Base-by-base conservation (phyloP, 2,888 invertebrate species). In the Myopa tessellatipennis region DNA sequence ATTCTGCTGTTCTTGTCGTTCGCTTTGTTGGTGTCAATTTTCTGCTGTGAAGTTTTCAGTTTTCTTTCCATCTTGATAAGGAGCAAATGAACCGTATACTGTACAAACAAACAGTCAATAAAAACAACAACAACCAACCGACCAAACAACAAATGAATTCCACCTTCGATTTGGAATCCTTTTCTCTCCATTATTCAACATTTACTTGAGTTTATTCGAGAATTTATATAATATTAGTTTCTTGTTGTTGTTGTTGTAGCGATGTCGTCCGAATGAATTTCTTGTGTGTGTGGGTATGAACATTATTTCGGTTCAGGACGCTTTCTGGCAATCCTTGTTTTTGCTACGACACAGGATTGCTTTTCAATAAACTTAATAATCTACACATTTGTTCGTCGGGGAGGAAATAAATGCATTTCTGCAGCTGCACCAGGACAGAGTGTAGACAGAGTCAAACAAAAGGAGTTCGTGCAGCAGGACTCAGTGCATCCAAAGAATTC, bases 51-150 rank as follows among this genome's bases (percentile, higher is more conserved):
- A 80, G 78, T 78, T 79, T n/a, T n/a, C 77, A 77, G 80, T 77
- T 81, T 65, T 50, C 78, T 79, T 80, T 81, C 78, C 79, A 79
- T 74, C 77, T 81, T 80, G 80, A 81, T 81, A 81, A 78, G 78
- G 79, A 80, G 67, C 80, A 80, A 80, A 78, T 80, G 79, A 79
- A 80, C 80, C 77, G 79, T 80, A 79, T n/a, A 63, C 63, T 18
- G 50, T 26, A 73, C 5, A 63, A 16, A 63, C 50, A 61, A 73
- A 45, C 12, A 45, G 18, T 18, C n/a, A 72, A 72, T 14, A n/a
- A 73, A 1, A 45, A 69, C 55, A 70, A 70, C 52, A 70, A 36
- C 55, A 50, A 70, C 5, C 5, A 69, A 18, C 5, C 38, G 4
- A 7, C n/a, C 40, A 36, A 45, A 1, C 58, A 52, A 55, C 55